A percentile compares a stretch with the other conserved stretches of the same genome.
Conservation (phyloP, 92 coral and sea anemone species). For the Epizoanthus stellaris region DNA sequence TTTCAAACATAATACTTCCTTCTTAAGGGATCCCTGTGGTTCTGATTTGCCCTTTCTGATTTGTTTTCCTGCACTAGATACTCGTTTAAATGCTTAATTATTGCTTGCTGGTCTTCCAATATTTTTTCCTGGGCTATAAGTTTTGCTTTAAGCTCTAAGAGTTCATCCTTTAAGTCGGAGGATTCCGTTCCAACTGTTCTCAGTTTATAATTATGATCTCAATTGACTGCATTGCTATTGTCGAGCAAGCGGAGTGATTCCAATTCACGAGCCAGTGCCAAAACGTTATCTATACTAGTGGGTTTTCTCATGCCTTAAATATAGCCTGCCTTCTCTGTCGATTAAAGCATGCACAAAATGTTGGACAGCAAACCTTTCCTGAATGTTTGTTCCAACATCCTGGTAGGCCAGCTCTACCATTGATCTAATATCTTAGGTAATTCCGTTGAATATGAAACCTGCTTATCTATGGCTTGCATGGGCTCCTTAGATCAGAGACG, state of each 20-base stretch:
- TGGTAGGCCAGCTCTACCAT: too few relatives aligned
- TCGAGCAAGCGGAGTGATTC: constrained; percentile 47
- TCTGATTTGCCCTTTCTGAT: not conserved
- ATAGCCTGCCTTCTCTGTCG: constrained; percentile 36
- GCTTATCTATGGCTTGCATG: too few relatives aligned
- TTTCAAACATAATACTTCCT: not conserved
- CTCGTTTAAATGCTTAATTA: constrained; percentile 20
- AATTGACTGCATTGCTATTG: constrained; percentile 13
- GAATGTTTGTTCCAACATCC: too few relatives aligned
- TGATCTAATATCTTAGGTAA: too few relatives aligned
- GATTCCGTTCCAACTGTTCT: constrained; percentile 23
- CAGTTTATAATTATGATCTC: constrained; percentile 12
- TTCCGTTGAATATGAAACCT: too few relatives aligned
- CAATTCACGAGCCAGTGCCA: constrained; percentile 38
- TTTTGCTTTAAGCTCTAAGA: constrained; percentile 11
- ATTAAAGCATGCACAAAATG: constrained; percentile 22
- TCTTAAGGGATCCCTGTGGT: constrained; percentile 9
- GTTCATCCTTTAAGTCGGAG: constrained; percentile 3
- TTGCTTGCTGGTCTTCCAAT: constrained; percentile 29
- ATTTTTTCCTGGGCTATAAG: not conserved
- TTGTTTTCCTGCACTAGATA: constrained; percentile 5
- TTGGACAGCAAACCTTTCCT: too few relatives aligned
- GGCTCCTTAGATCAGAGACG: too few relatives aligned
- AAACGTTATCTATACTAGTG: constrained; percentile 37
- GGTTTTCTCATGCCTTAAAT: constrained; percentile 32